Percentiles rank a stretch among this genome's conserved stretches.
Evolutionary conservation across 2,888 invertebrate species (phyloP).

Genomic region (Lycophotia porphyrea): DNA sequence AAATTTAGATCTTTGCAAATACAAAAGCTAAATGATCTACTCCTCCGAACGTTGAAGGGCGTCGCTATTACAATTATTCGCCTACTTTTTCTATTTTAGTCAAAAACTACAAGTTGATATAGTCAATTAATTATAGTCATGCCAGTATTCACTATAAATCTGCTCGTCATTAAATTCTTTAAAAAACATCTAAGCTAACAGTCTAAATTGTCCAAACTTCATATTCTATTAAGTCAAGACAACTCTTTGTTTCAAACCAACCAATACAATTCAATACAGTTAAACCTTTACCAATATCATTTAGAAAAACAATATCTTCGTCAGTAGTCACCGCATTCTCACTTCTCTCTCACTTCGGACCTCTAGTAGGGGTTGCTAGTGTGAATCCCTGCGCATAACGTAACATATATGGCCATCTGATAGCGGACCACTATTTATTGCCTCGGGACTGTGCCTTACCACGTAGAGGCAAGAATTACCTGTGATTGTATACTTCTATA

Average conservation of each 20-base stretch:
- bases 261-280: background rate
- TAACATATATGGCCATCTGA: slow-evolving; percentile 62
- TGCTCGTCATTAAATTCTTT: background rate
- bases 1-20: background rate
- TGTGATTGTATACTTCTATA: slow-evolving; percentile 23
- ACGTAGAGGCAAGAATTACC: slow-evolving; percentile 31
- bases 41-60: too few species aligned
- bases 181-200: background rate
- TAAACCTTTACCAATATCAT: background rate
- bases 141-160: background rate
- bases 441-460: slow-evolving; percentile 43
- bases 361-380: slow-evolving; percentile 42
- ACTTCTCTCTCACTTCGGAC: slow-evolving; percentile 13
- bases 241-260: background rate
- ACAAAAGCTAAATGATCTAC: too few species aligned
- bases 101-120: background rate
- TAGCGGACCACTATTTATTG: slow-evolving; percentile 52
- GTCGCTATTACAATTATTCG: background rate
- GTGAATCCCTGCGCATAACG: slow-evolving; percentile 60
- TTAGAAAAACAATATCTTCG: background rate
- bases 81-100: background rate
- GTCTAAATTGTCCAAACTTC: background rate
- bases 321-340: slow-evolving; percentile 27
- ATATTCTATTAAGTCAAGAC: background rate
- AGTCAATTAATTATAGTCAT: background rate